Evolutionary conservation across 2,113 vertebrate genomes (phyloP).

Genomic region (Prunella himalayana): DNA sequence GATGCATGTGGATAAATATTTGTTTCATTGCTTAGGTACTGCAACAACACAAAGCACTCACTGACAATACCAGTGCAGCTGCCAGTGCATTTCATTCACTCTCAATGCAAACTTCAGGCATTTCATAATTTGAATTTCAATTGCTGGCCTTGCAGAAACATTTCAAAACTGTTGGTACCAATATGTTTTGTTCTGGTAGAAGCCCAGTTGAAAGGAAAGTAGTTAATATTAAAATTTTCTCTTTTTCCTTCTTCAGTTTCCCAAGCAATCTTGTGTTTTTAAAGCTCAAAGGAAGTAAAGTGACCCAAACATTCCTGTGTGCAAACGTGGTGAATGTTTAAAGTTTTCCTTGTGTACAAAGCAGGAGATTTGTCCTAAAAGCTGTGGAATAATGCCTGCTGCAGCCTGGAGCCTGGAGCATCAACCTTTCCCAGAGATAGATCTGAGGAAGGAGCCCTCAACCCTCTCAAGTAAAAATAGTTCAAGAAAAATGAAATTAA

Average conservation of each 20-base stretch:
- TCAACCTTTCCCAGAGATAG: not conserved
- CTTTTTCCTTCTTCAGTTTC: not conserved
- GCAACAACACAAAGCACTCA: not conserved
- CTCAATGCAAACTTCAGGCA: not conserved
- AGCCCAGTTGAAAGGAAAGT: not conserved
- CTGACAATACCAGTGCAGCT: not conserved
- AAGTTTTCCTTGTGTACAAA: not conserved
- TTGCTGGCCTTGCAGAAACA: not conserved
- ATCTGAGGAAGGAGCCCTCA: not conserved
- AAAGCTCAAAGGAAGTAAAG: not conserved
- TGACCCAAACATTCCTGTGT: not conserved
- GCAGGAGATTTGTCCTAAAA: not conserved
- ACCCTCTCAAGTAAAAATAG: not conserved
- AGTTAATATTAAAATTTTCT: not conserved
- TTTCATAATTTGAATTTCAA: not conserved
- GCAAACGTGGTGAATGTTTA: not conserved
- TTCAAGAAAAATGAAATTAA: not conserved
- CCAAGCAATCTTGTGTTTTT: not conserved
- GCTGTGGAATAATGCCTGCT: rapidly evolving
- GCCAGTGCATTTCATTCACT: not conserved
- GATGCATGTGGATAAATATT: slow-evolving; percentile 35
- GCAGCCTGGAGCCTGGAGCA: not conserved
- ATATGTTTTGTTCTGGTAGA: not conserved
- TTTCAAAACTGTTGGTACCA: not conserved
- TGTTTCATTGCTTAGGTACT: slow-evolving; percentile 55